Percentiles rank a stretch among this genome's conserved stretches.
These are phyloP conservation scores for Melanotaenia boesemani DNA, from an alignment of 2,797 vertebrate genomes.

Conservation along the genomic window DNA sequence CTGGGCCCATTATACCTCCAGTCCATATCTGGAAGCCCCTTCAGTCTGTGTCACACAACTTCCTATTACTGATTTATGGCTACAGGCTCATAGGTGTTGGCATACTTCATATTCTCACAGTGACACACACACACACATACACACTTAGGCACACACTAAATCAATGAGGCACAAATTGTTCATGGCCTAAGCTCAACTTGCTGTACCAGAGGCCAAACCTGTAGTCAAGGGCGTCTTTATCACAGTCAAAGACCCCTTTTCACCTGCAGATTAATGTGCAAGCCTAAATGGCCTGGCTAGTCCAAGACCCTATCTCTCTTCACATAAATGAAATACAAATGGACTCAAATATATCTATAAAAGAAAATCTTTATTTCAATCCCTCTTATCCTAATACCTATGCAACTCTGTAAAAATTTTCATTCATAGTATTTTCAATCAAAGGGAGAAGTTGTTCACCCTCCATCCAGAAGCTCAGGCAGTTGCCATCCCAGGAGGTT, in stretches of 20 bases:
- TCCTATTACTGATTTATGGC: constrained; percentile 86
- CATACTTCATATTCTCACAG: constrained; percentile 57
- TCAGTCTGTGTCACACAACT: constrained; percentile 83
- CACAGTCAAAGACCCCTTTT: constrained; percentile 64
- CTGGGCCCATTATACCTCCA: constrained; percentile 86
- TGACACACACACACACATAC: constrained; percentile 44
- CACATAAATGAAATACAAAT: constrained; percentile 79
- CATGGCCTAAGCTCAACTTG: constrained; percentile 70
- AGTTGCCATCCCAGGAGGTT: constrained; percentile 70
- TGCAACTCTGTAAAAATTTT: constrained; percentile 59
- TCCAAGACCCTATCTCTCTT: constrained; percentile 73
- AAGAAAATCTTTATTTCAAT: constrained; percentile 72
- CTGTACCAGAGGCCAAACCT: constrained; percentile 64
- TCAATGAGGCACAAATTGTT: constrained; percentile 70
- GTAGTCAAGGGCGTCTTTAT: constrained; percentile 78
- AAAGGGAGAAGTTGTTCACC: constrained; percentile 57
- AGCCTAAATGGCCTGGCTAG: constrained; percentile 67
- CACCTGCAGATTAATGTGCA: constrained; percentile 77
- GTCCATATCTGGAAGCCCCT: constrained; percentile 86
- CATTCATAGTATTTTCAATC: constrained; percentile 44
- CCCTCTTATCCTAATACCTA: constrained; percentile 76
- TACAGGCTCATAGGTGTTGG: constrained; percentile 64
- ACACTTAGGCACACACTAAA: constrained; percentile 42
- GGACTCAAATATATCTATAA: constrained; percentile 71
- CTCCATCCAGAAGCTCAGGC: constrained; percentile 62